phyloP scores from a whole-genome alignment of 2,113 vertebrate genomes.

The Protobothrops mucrosquamatus region DNA sequence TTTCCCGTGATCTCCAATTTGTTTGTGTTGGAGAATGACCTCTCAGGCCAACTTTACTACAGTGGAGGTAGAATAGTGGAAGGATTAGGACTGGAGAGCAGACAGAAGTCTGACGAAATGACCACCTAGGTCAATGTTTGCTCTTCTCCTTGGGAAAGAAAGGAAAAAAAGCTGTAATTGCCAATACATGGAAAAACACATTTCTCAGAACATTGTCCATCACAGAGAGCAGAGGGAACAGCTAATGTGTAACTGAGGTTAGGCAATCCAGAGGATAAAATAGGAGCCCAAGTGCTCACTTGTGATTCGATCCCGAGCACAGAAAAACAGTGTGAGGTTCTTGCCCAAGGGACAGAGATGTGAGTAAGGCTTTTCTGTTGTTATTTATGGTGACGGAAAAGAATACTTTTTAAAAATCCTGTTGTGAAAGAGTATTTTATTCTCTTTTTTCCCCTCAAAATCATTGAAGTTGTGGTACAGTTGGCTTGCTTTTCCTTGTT shows the following conservation, averaged over 20 bases:
- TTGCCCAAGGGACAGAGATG: conserved; percentile 28
- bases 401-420: neutral
- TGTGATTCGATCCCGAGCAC: conserved; percentile 1
- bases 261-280: conserved; percentile 54
- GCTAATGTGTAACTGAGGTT: conserved; percentile 37
- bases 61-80: neutral
- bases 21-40: neutral
- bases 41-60: neutral
- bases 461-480: neutral
- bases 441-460: neutral
- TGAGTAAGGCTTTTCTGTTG: conserved; percentile 38
- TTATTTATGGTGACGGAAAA: neutral
- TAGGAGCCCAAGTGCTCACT: neutral
- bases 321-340: neutral
- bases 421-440: neutral
- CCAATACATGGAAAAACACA: conserved; percentile 66
- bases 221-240: neutral
- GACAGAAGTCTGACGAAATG: conserved; percentile 8
- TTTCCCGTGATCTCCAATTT: fast-evolving
- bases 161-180: conserved; percentile 22
- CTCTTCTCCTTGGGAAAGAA: conserved; percentile 19
- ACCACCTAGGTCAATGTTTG: conserved; percentile 39
- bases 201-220: conserved; percentile 57
- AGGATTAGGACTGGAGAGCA: neutral
- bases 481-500: neutral